Evolutionary conservation across 35 echinoderm and acorn worm genomes (phyloP).

Genomic region (Antedon bifida): DNA sequence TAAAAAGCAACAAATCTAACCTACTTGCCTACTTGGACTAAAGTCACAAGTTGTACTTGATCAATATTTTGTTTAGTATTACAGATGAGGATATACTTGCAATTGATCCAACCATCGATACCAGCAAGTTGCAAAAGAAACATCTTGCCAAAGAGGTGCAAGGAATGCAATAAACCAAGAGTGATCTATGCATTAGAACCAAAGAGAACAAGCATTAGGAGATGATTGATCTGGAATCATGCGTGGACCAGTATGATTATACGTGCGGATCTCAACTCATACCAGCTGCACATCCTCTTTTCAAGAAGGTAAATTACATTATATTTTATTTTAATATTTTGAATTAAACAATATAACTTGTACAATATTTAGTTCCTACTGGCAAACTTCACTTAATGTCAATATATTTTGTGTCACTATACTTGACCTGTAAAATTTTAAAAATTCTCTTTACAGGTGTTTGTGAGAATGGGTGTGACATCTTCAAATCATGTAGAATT

Average conservation of each 20-base stretch:
- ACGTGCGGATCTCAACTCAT: background rate
- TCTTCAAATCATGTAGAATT: background rate
- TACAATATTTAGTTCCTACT: no score
- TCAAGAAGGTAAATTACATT: slow-evolving; percentile 10
- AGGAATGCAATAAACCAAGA: background rate
- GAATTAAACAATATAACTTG: background rate
- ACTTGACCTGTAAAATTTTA: no score
- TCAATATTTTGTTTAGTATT: no score
- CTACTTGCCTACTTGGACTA: no score
- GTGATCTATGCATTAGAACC: background rate
- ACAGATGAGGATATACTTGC: background rate
- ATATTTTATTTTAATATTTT: background rate
- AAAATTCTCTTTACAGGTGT: slow-evolving; percentile 1
- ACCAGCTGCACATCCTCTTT: background rate
- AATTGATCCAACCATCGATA: slow-evolving; percentile 12
- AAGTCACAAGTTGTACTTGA: no score
- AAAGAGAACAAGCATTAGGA: background rate
- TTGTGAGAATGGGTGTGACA: background rate
- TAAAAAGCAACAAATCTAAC: no score
- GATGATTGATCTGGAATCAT: background rate
- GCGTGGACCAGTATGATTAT: background rate
- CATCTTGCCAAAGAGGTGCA: background rate
- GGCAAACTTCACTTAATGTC: no score
- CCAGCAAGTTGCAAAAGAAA: slow-evolving; percentile 17
- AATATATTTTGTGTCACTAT: no score